Evolutionary conservation across 1,140 invertebrate species (phyloP), one percentile per base, ranked within the genome.

Genomic region (Laodelphax striatellus): DNA sequence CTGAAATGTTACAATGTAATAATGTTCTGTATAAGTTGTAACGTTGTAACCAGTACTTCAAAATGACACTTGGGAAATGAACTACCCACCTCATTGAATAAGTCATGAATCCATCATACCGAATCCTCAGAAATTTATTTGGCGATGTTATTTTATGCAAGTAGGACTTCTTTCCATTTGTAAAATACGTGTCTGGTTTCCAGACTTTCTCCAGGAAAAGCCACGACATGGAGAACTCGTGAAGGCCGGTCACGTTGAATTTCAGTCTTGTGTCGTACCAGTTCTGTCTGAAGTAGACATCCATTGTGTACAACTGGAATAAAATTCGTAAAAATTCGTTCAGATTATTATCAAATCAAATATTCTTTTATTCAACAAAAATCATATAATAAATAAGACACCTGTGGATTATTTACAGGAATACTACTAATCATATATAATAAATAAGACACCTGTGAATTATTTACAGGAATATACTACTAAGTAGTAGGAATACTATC

Each of bases 171-270:
- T 79, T 76, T 19, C 81, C 82, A 69, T 85, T 85, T 28, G 80
- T 69, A 66, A 85, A 82, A 68, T 77, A 83, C 1, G 82, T 84
- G 69, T 84, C 82, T 0, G 83, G 83, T 62, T 79, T 81, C 82
- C 82, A 84, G 0, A 76, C 68, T 55, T 71, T 74, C 44, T 77
- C 75, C 52, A 78, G 64, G 67, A 78, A 77, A 52, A 77, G 69
- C 75, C 76, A 77, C 42, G 77, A 75, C 71, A 78, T 72, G 21
- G 76, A 78, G 53, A 79, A 71, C 57, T 76, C 72, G 11, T 70
- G 63, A 16, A 73, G 57, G 5, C 70, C 70, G 1, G 73, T 69
- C 24, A 69, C 58, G 22, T 72, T 69, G 68, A 77, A 78, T 38
- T 67, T 65, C 14, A 79, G 73, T 38, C 82, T 69, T 5, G 73